Conservation (phyloP, 2,888 invertebrate species). For the Geotrupes spiniger region DNA sequence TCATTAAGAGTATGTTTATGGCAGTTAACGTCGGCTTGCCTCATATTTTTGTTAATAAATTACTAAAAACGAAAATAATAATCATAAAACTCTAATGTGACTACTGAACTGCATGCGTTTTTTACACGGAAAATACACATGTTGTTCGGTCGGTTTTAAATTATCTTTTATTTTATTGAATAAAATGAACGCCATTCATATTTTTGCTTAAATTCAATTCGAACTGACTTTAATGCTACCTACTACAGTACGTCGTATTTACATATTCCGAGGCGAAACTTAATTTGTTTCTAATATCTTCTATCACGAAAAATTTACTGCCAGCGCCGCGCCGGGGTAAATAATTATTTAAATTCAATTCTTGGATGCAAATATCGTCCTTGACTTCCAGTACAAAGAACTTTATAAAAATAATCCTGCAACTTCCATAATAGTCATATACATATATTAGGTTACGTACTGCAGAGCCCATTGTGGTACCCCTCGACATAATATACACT, state of each 20-base stretch:
- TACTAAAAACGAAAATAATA: slow-evolving; percentile 35
- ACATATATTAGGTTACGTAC: too few species aligned
- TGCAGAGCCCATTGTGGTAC: too few species aligned
- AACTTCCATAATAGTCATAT: too few species aligned
- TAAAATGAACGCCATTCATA: slow-evolving; percentile 37
- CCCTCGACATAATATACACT: too few species aligned
- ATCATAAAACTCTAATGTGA: slow-evolving; percentile 36
- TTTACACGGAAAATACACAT: slow-evolving; percentile 30
- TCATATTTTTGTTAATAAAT: slow-evolving; percentile 54
- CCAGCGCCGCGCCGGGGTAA: too few species aligned
- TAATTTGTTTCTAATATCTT: too few species aligned
- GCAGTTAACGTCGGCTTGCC: slow-evolving; percentile 48
- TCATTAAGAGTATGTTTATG: slow-evolving; percentile 52
- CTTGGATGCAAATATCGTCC: too few species aligned
- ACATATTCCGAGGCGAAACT: slow-evolving; percentile 21
- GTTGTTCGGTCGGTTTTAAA: slow-evolving; percentile 35
- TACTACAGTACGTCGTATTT: slow-evolving; percentile 35
- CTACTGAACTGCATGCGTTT: slow-evolving; percentile 45
- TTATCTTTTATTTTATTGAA: slow-evolving; percentile 43
- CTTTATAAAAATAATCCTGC: too few species aligned
- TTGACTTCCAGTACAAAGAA: too few species aligned
- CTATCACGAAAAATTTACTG: too few species aligned
- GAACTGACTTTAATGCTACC: slow-evolving; percentile 31
- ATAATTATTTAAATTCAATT: too few species aligned
- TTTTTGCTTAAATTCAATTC: slow-evolving; percentile 30